phyloP scores from a whole-genome alignment of 2,797 vertebrate genomes.

The Pangasius djambal region DNA sequence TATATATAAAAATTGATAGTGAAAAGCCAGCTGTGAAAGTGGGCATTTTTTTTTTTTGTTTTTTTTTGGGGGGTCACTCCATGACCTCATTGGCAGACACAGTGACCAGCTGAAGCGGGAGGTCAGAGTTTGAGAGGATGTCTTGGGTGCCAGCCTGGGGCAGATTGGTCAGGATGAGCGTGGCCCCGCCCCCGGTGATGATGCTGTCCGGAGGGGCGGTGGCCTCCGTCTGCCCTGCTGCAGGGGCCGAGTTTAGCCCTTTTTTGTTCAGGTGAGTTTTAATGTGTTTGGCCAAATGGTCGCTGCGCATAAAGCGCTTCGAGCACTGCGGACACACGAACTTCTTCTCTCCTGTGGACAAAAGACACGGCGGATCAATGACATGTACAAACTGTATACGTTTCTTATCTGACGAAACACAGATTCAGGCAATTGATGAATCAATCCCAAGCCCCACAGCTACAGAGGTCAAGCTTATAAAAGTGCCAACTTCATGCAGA shows the following conservation, averaged over 20 bases:
- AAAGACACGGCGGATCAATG: neutral
- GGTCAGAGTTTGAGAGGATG: slow-evolving; percentile 96
- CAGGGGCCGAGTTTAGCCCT: slow-evolving; percentile 84
- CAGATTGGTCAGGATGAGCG: slow-evolving; percentile 95
- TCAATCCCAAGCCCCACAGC: neutral
- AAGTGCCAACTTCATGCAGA: too few relatives aligned
- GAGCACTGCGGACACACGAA: slow-evolving; percentile 98
- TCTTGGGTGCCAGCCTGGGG: slow-evolving; percentile 87
- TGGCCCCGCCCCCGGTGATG: slow-evolving; percentile 95
- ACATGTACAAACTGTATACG: neutral
- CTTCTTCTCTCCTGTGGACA: slow-evolving; percentile 93
- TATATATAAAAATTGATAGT: slow-evolving; percentile 78
- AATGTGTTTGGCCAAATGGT: slow-evolving; percentile 99
- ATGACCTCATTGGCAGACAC: slow-evolving; percentile 96
- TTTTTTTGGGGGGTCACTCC: slow-evolving; percentile 83
- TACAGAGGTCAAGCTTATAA: too few relatives aligned
- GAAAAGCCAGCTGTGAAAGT: slow-evolving; percentile 82
- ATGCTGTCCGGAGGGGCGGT: slow-evolving; percentile 81
- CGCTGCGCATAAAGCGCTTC: slow-evolving; percentile 92
- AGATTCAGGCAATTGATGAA: neutral
- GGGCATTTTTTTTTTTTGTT: slow-evolving; percentile 66
- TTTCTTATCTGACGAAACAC: neutral
- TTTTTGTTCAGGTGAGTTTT: slow-evolving; percentile 99
- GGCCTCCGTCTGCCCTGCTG: slow-evolving; percentile 84
- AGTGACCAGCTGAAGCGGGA: slow-evolving; percentile 98